Base-by-base conservation (phyloP, 2,113 vertebrate genomes). In the Capreolus pygargus region DNA sequence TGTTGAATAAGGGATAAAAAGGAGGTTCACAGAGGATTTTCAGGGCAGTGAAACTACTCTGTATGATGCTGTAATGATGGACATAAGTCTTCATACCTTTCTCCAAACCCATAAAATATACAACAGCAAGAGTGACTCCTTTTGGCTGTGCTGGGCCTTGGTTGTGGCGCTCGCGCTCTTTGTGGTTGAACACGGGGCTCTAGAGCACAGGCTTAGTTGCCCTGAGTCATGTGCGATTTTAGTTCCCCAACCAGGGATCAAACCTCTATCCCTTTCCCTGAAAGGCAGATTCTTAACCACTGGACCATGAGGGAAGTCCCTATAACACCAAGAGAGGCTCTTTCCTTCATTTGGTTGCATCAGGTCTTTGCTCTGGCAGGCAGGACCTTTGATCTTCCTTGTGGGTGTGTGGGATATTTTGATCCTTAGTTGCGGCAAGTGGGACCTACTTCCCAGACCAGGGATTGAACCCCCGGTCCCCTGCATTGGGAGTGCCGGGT, bases 301-400 rank as follows among this genome's bases (percentile, higher is more conserved):
- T 74, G 70, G 70, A 0, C 36, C 70, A 43, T 19, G 0, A 57
- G 21, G 36, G 70, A 25, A 7, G 21, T 13, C n/a, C 70, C 64
- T 39, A 5, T 5, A 6, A 12, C n/a, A 70, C n/a, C 67, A 2
- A 5, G n/a, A 6, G 9, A 1, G 19, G 67, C 0, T 23, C 2
- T 21, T 5, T 0, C 1, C 67, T 70, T 23, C 19, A 6, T n/a
- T 12, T 36, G 67, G 19, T 39, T 6, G n/a, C 67, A 3, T 19
- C 67, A 70, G 67, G n/a, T 6, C 67, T 23, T 6, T 0, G 2
- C n/a, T 36, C 2, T 2, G 67, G 67, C 19, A 12, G 19, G 67
- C n/a, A 70, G 67, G 64, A 23, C 12, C n/a, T 70, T 23, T 23
- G 67, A 23, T 36, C 67, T 36, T 70, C 67, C 67, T 70, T 23